phyloP scores from a whole-genome alignment of 2,113 vertebrate genomes.

The Zapornia atra region DNA sequence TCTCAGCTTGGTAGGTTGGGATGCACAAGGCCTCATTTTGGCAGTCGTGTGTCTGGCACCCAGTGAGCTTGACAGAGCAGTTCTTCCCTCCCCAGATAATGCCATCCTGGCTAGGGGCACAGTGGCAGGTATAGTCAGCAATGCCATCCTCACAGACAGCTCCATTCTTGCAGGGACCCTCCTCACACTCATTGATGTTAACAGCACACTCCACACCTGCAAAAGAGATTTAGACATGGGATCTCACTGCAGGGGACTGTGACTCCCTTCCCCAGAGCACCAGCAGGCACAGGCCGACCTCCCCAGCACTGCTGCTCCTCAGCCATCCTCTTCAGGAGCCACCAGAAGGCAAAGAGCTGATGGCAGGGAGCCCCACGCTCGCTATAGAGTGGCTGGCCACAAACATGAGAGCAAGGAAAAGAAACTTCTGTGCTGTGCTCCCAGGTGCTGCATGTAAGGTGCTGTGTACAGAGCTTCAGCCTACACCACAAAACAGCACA shows the following conservation, averaged over 20 bases:
- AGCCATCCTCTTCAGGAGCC: background rate
- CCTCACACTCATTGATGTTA: conserved; percentile 89
- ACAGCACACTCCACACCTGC: conserved; percentile 86
- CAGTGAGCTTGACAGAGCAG: conserved; percentile 84
- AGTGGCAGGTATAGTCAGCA: conserved; percentile 86
- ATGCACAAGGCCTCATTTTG: conserved; percentile 81
- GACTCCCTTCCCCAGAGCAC: background rate
- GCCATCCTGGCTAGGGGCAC: conserved; percentile 70
- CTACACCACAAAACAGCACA: background rate
- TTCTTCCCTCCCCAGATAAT: conserved; percentile 86
- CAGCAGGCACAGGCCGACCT: background rate
- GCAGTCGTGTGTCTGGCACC: conserved; percentile 84
- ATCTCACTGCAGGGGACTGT: background rate
- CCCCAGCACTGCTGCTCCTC: background rate
- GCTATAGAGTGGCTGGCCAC: background rate
- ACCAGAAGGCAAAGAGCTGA: background rate
- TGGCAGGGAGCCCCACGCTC: background rate
- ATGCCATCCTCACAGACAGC: conserved; percentile 83
- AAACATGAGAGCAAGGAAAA: background rate
- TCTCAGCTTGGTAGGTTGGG: conserved; percentile 77
- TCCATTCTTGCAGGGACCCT: conserved; percentile 87
- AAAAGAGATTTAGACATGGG: conserved; percentile 26
- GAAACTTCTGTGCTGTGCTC: background rate
- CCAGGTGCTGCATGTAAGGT: background rate
- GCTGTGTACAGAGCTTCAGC: background rate